Evolutionary conservation across 1,140 invertebrate genomes (phyloP).

Genomic region (Palaemon carinicauda): DNA sequence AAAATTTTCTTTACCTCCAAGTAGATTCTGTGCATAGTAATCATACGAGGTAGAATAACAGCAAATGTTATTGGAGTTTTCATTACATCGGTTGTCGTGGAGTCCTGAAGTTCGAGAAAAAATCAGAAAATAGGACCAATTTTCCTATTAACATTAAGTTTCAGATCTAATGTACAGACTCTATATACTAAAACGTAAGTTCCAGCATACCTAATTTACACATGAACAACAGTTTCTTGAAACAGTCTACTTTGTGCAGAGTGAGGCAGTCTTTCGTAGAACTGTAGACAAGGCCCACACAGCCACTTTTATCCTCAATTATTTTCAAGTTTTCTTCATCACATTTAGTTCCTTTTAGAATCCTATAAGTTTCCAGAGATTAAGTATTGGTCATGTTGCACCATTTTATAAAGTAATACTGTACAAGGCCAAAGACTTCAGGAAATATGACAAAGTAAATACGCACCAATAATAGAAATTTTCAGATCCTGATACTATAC

Average conservation of each 20-base stretch:
- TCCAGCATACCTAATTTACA: conserved; percentile 18
- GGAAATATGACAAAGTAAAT: too few species aligned
- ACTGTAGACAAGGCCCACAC: neutral
- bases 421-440: too few species aligned
- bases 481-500: too few species aligned
- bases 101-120: neutral
- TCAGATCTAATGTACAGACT: too few species aligned
- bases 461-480: too few species aligned
- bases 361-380: neutral
- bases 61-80: conserved; percentile 6
- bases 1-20: neutral
- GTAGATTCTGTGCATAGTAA: conserved; percentile 4
- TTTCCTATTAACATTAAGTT: too few species aligned
- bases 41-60: conserved; percentile 16
- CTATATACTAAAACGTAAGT: too few species aligned
- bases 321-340: neutral
- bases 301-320: neutral
- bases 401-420: too few species aligned
- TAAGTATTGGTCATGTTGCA: neutral
- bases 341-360: neutral
- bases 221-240: neutral
- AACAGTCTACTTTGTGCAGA: neutral
- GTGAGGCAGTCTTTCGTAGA: neutral
- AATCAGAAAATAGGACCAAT: too few species aligned
- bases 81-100: conserved; percentile 7